Conservation (phyloP, 2,113 vertebrate genomes). For the Bufo gargarizans region DNA sequence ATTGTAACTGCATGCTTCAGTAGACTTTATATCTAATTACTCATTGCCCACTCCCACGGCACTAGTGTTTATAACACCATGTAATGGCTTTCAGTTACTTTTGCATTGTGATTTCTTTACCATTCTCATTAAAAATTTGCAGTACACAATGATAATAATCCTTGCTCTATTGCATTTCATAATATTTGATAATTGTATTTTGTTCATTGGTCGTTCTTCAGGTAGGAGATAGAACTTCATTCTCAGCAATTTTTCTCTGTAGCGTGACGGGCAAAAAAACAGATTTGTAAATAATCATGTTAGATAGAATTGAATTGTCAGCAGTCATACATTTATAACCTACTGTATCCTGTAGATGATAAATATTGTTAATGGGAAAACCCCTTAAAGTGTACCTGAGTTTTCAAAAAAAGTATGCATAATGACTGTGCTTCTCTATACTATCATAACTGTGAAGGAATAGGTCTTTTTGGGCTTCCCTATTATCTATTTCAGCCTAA, state of each 20-base stretch:
- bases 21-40: conserved; percentile 61
- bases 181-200: conserved; percentile 59
- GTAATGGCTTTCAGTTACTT: conserved; percentile 58
- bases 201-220: conserved; percentile 37
- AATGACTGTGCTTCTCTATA: too few relatives aligned
- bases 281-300: neutral
- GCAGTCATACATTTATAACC: too few relatives aligned
- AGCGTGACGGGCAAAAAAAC: conserved; percentile 6
- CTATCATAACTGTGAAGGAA: too few relatives aligned
- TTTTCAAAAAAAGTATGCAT: too few relatives aligned
- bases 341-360: too few relatives aligned
- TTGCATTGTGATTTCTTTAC: conserved; percentile 59
- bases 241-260: conserved; percentile 14
- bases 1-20: conserved; percentile 57
- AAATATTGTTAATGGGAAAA: too few relatives aligned
- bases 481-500: too few relatives aligned
- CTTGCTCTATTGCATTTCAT: conserved; percentile 57
- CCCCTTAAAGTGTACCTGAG: too few relatives aligned
- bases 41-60: conserved; percentile 50
- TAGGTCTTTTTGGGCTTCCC: too few relatives aligned
- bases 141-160: conserved; percentile 58
- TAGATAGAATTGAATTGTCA: neutral
- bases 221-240: conserved; percentile 48
- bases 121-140: conserved; percentile 22
- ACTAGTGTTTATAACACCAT: conserved; percentile 54